phyloP scores from a whole-genome alignment of 1,140 invertebrate species.

The Drosophila oshimai region DNA sequence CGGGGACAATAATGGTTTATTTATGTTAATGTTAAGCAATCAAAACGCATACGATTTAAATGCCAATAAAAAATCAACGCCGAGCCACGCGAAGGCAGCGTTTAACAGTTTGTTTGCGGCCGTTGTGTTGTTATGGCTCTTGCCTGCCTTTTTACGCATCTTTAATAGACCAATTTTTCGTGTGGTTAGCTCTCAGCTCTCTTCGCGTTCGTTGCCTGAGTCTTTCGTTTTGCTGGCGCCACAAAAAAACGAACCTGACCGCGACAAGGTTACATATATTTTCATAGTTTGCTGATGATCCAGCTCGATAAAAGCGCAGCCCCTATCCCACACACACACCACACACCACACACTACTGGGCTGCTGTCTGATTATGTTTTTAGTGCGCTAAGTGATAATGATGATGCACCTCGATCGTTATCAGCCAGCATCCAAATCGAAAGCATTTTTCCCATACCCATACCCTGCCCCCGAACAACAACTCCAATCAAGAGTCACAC shows the following conservation, averaged over 20 bases:
- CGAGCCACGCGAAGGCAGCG: slow-evolving; percentile 36
- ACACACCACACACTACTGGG: slow-evolving; percentile 5
- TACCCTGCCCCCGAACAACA: slow-evolving; percentile 39
- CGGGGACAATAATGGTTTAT: slow-evolving; percentile 74
- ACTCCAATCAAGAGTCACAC: slow-evolving; percentile 50
- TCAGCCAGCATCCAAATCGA: slow-evolving; percentile 46
- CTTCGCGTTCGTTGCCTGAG: slow-evolving; percentile 66
- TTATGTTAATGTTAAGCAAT: slow-evolving; percentile 82
- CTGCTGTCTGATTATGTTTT: slow-evolving; percentile 77
- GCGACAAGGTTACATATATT: slow-evolving; percentile 68
- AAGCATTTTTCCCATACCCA: slow-evolving; percentile 58
- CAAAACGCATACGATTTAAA: slow-evolving; percentile 82
- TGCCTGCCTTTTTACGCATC: slow-evolving; percentile 75
- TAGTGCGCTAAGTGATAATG: slow-evolving; percentile 81
- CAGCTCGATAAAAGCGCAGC: slow-evolving; percentile 45
- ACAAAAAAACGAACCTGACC: slow-evolving; percentile 40
- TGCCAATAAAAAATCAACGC: slow-evolving; percentile 82
- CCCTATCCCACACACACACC: slow-evolving; percentile 39
- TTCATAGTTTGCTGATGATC: slow-evolving; percentile 80
- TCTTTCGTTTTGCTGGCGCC: slow-evolving; percentile 77
- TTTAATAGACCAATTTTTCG: slow-evolving; percentile 81
- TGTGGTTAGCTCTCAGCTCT: slow-evolving; percentile 40
- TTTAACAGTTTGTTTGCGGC: slow-evolving; percentile 70
- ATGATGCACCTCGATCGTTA: slow-evolving; percentile 77
- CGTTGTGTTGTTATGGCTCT: slow-evolving; percentile 47